Evolutionary conservation across 2,113 vertebrate genomes (phyloP), one percentile per base, ranked within the genome.

Genomic region (Tamias sibiricus): DNA sequence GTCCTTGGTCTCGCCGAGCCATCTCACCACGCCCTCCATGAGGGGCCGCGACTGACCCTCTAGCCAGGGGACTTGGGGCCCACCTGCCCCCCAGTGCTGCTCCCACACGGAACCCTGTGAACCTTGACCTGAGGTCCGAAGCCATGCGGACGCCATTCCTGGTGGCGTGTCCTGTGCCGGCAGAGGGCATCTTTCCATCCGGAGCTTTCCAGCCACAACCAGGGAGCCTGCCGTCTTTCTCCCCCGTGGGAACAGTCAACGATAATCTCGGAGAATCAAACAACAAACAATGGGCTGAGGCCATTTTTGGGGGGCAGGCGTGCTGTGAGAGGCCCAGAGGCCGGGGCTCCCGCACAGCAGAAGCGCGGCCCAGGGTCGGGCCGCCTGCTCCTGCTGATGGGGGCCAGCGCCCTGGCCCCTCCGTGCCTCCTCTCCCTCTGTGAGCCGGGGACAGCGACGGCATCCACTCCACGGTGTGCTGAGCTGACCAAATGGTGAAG

Each of bases 201-300:
- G 9, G 71, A 32, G 3, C 35, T 11, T 44, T 82, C 7, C 19
- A 44, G 30, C 28, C 8, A 62, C 71, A 52, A 49, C 3, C 37
- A 74, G 32, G 35, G 26, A 40, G 13, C 12, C 26, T 66, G 69
- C 16, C 16, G 2, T 71, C 68, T 71, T 62, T 40, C 32, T 47
- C 40, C 69, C 13, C 12, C 1, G 26, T 14, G 12, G 57, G 52
- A 64, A 28, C 35, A 84, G 76, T n/a, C 16, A 13, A 1, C 44
- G 57, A 68, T 79, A 54, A 85, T 54, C 57, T 52, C 44, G 20
- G 89, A 57, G 83, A 83, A 97, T 8, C 52, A 35, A 77, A 87
- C 52, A 37, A 37, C 0, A 59, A 54, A 85, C 12, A 35, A 16
- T 30, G 54, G 40, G 52, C 54, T 37, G 4, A 62, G 22, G n/a